Conservation (phyloP, 2,888 invertebrate species). For the Drosophila monieri region DNA sequence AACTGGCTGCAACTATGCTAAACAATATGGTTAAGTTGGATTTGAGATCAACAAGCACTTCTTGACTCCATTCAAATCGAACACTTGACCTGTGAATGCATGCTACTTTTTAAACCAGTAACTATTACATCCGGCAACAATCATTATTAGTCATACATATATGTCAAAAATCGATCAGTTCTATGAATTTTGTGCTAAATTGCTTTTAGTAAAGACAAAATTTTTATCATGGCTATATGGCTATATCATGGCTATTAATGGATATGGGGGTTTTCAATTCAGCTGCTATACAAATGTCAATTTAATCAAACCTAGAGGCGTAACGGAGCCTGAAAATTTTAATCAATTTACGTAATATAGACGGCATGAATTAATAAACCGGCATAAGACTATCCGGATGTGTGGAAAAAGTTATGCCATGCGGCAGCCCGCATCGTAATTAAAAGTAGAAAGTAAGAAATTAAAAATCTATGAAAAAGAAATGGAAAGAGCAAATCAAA, state of each 20-base stretch:
- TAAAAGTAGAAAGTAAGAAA: slow-evolving; percentile 36
- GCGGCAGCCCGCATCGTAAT: slow-evolving; percentile 20
- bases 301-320: neutral
- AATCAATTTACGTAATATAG: slow-evolving; percentile 4
- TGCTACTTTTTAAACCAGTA: no score
- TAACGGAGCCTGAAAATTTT: slow-evolving; percentile 7
- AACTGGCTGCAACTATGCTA: neutral
- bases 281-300: no score
- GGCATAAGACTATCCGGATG: slow-evolving; percentile 13
- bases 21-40: neutral
- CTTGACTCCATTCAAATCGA: neutral
- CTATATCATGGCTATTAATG: no score
- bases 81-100: neutral
- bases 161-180: neutral
- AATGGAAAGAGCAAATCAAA: slow-evolving; percentile 36
- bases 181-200: slow-evolving; percentile 5
- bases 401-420: slow-evolving; percentile 22
- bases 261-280: no score
- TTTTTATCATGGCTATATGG: no score
- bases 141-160: neutral
- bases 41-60: neutral
- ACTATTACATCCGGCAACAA: no score
- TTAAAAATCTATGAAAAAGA: slow-evolving; percentile 25
- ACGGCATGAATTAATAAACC: neutral
- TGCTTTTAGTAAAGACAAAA: neutral